phyloP scores from a whole-genome alignment of 2,888 invertebrate species.

The Pemphredon lugubris region DNA sequence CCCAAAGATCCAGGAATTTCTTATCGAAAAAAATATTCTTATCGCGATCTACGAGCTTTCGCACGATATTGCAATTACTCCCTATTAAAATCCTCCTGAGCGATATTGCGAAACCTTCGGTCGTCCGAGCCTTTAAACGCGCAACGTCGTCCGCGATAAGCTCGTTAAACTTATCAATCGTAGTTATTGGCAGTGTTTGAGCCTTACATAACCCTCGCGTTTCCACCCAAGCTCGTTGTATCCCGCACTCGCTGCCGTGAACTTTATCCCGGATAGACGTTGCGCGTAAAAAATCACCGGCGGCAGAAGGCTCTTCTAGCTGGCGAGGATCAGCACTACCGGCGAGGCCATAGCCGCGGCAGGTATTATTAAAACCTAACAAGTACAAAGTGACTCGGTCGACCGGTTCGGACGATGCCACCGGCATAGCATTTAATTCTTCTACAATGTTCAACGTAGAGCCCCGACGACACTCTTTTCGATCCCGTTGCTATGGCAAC shows the following conservation, averaged over 20 bases:
- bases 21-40: background rate
- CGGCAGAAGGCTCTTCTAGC: conserved; percentile 48
- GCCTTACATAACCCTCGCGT: background rate
- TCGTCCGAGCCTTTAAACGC: too few species aligned
- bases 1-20: background rate
- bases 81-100: background rate
- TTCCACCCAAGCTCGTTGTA: background rate
- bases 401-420: conserved; percentile 68
- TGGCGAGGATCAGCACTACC: conserved; percentile 53
- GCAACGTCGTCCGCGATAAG: background rate
- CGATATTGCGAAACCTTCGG: too few species aligned
- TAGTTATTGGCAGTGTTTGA: background rate
- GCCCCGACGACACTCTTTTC: conserved; percentile 50
- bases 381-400: conserved; percentile 67
- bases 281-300: conserved; percentile 17
- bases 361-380: conserved; percentile 70
- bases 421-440: conserved; percentile 67
- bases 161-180: background rate
- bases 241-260: conserved; percentile 11
- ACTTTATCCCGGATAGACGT: conserved; percentile 9
- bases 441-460: conserved; percentile 63
- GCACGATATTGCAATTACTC: background rate
- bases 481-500: conserved; percentile 61
- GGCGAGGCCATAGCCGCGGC: conserved; percentile 53
- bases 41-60: background rate